Percentiles rank a stretch among this genome's conserved stretches.
Conservation (phyloP, 2,113 vertebrate genomes). For the Coturnix japonica region DNA sequence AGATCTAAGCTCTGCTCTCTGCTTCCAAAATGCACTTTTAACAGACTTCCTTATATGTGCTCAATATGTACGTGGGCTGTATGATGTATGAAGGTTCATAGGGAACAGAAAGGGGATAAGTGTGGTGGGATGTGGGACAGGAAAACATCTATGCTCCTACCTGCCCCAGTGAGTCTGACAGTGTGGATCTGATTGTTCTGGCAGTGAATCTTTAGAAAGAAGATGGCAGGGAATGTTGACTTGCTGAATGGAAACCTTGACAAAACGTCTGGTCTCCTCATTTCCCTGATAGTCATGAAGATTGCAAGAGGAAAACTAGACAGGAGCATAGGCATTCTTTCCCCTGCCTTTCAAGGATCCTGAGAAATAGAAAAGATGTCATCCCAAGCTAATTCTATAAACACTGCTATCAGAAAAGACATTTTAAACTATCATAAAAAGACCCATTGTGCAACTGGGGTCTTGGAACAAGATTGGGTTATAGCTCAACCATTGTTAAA, state of each 20-base stretch:
- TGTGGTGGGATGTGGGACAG: not conserved
- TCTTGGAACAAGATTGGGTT: conserved; percentile 29
- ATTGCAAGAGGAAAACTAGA: not conserved
- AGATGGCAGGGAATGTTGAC: not conserved
- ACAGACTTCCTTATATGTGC: not conserved
- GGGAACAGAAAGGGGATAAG: not conserved
- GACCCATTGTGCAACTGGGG: conserved; percentile 29
- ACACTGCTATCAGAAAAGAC: conserved; percentile 50
- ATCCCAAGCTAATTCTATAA: conserved; percentile 31
- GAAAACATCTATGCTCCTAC: not conserved
- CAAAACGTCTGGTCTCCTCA: not conserved
- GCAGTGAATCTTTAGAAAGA: not conserved
- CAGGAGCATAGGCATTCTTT: not conserved
- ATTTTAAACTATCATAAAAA: conserved; percentile 43
- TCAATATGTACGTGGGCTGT: accelerated
- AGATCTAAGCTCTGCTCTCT: not conserved
- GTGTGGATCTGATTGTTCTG: not conserved
- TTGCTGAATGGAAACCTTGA: not conserved
- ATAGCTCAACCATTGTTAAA: conserved; percentile 56
- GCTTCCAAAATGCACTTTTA: not conserved
- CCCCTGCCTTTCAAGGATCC: not conserved
- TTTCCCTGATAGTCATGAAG: not conserved
- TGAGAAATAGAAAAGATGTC: conserved; percentile 43
- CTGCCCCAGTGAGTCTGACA: not conserved
- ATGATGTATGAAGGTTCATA: not conserved